Evolutionary conservation across 2,113 vertebrate genomes (phyloP).

Genomic region (Macrotis lagotis): DNA sequence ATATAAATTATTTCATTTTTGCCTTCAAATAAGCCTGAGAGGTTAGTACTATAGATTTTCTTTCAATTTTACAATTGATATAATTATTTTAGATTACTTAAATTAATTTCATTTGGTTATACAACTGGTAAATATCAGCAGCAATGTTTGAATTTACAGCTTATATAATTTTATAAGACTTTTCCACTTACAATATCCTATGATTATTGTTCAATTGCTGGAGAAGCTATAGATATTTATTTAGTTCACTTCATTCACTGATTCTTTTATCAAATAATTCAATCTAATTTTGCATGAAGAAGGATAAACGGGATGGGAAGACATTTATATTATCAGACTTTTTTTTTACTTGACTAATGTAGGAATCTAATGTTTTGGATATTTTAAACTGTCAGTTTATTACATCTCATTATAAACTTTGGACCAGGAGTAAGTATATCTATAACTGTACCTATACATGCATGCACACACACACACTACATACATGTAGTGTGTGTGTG

Average conservation of each 20-base stretch:
- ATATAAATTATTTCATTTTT: too few relatives aligned
- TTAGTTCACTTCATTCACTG: not conserved
- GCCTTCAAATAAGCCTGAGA: too few relatives aligned
- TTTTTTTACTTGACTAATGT: not conserved
- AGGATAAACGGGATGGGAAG: not conserved
- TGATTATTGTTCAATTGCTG: not conserved
- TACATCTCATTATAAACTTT: not conserved
- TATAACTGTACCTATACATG: not conserved
- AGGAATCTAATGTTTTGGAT: not conserved
- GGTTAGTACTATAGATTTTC: too few relatives aligned
- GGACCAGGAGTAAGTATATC: not conserved
- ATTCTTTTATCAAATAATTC: not conserved
- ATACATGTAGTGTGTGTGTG: not conserved
- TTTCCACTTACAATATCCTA: not conserved
- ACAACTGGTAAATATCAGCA: not conserved
- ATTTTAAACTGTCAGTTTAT: not conserved
- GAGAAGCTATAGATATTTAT: not conserved
- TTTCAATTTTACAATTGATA: too few relatives aligned
- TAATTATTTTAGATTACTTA: not conserved
- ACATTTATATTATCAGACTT: not conserved
- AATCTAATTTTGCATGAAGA: not conserved
- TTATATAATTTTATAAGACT: not conserved
- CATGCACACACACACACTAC: not conserved
- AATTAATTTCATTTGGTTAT: not conserved
- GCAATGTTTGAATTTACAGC: not conserved